phyloP scores from a whole-genome alignment of 92 coral and sea anemone species.

The Parazoanthus darwini region DNA sequence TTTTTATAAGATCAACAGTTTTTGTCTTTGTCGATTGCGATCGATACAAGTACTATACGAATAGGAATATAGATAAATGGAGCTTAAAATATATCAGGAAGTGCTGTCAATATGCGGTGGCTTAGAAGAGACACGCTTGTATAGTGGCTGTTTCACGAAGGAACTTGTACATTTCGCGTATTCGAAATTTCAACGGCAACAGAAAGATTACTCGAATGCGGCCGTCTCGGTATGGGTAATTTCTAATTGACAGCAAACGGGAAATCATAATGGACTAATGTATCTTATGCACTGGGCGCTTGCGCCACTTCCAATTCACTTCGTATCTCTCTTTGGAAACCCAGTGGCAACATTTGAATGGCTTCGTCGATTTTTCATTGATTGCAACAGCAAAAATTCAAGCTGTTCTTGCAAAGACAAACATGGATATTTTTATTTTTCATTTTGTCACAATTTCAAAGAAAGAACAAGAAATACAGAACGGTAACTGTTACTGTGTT shows the following conservation, averaged over 20 bases:
- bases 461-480: background rate
- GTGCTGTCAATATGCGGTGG: background rate
- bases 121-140: background rate
- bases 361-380: background rate
- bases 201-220: background rate
- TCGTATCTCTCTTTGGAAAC: background rate
- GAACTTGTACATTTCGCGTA: background rate
- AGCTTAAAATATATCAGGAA: background rate
- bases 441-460: background rate
- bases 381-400: background rate
- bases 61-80: background rate
- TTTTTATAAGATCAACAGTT: background rate
- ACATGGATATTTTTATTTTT: background rate
- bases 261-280: background rate
- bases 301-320: background rate
- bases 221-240: background rate
- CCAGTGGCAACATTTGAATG: conserved; percentile 15
- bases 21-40: conserved; percentile 11
- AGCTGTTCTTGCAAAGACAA: background rate
- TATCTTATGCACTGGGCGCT: background rate
- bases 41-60: background rate
- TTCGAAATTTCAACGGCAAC: background rate
- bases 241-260: background rate
- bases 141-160: background rate
- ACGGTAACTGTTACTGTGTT: background rate